Conservation (phyloP, 2,113 vertebrate genomes). For the Romanogobio albipinnatus region DNA sequence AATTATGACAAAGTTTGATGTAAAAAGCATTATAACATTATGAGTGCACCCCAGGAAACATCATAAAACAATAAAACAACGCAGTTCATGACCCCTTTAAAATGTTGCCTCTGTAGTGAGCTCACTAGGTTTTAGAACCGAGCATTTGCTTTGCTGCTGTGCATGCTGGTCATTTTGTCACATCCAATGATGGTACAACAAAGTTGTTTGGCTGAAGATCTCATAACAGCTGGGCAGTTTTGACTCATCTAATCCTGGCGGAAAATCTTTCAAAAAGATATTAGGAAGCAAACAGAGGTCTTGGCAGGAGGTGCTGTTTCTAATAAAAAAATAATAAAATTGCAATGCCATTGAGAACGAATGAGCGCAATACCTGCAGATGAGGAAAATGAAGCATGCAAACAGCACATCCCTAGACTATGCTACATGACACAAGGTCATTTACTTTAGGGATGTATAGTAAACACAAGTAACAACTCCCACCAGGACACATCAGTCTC, state of each 20-base stretch:
- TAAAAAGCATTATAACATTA: too few relatives aligned
- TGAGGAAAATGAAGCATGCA: not conserved
- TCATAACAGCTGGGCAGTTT: not conserved
- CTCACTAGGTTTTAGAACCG: not conserved
- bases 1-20: too few relatives aligned
- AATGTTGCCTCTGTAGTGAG: not conserved
- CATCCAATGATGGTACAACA: not conserved
- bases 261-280: constrained; percentile 6
- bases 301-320: constrained; percentile 11
- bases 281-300: not conserved
- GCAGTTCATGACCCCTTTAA: too few relatives aligned
- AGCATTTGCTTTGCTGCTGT: not conserved
- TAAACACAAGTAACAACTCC: constrained; percentile 40
- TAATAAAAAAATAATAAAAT: constrained; percentile 5
- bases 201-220: not conserved
- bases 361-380: not conserved
- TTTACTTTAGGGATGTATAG: constrained; percentile 25
- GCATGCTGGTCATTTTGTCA: constrained; percentile 5
- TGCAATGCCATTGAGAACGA: not conserved
- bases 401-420: not conserved
- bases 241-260: constrained; percentile 10
- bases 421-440: constrained; percentile 30
- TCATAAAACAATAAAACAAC: too few relatives aligned
- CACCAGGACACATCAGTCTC: constrained; percentile 40
- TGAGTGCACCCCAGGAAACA: too few relatives aligned